Evolutionary conservation across 2,113 vertebrate species (phyloP).

Genomic region (Podiceps cristatus): DNA sequence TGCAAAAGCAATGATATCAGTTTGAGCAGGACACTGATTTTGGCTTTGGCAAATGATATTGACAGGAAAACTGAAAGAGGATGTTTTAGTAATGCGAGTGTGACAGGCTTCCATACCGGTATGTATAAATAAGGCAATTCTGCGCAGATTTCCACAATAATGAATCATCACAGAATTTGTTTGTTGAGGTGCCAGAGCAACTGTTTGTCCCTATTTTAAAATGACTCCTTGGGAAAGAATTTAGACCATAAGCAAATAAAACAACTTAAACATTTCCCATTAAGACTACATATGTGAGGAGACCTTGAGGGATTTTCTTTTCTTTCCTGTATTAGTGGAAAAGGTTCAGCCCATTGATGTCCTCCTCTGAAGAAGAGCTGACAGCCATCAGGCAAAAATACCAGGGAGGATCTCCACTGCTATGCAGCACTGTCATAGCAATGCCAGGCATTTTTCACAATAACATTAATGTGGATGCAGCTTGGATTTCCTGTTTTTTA

Average conservation of each 20-base stretch:
- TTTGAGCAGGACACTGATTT: background rate
- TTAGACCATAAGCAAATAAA: background rate
- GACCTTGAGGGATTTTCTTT: background rate
- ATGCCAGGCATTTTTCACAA: background rate
- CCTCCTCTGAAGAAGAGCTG: background rate
- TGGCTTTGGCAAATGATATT: background rate
- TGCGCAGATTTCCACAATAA: background rate
- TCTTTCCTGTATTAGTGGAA: background rate
- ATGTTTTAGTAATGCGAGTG: background rate
- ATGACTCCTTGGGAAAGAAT: background rate
- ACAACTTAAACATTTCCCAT: background rate
- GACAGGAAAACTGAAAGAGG: background rate
- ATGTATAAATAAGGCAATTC: background rate
- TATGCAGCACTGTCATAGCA: background rate
- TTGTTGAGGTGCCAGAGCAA: background rate
- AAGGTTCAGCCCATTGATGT: background rate
- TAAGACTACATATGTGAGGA: background rate
- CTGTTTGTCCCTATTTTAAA: background rate
- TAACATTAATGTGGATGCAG: background rate
- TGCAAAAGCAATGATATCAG: background rate
- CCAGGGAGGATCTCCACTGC: background rate
- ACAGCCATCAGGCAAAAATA: background rate
- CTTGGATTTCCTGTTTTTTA: background rate
- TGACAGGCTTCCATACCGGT: background rate
- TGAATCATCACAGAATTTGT: background rate